These are phyloP conservation scores for Meloe dianella DNA, from an alignment of 2,888 invertebrate species.

Conservation along the genomic window DNA sequence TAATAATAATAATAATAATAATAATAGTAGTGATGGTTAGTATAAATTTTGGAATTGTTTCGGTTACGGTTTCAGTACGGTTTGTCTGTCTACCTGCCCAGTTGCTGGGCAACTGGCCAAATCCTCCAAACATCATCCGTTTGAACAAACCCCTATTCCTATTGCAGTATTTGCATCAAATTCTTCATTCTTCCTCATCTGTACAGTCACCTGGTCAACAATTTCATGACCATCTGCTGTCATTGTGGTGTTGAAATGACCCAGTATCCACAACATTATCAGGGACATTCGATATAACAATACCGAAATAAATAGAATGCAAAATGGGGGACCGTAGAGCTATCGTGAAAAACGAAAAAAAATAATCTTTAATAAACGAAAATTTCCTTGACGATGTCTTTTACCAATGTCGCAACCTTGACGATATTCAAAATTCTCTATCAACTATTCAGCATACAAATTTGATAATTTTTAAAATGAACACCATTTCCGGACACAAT, in stretches of 20 bases:
- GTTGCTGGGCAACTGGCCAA: not conserved
- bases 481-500: conserved; percentile 14
- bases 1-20: not conserved
- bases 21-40: too few relatives aligned
- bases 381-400: conserved; percentile 5
- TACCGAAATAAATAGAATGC: conserved; percentile 24
- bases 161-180: conserved; percentile 45
- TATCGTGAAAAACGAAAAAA: conserved; percentile 11
- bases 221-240: conserved; percentile 55
- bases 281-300: conserved; percentile 24
- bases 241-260: conserved; percentile 57
- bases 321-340: conserved; percentile 43
- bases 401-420: not conserved
- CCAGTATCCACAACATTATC: conserved; percentile 39
- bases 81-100: not conserved
- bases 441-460: conserved; percentile 18
- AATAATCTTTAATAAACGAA: not conserved
- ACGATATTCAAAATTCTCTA: conserved; percentile 7
- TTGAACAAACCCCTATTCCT: conserved; percentile 14
- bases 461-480: conserved; percentile 14
- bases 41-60: not conserved
- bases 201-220: conserved; percentile 53
- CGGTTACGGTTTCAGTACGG: not conserved
- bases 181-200: conserved; percentile 24
- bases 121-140: not conserved